These are phyloP conservation scores for Galemys pyrenaicus DNA, from an alignment of 2,113 vertebrate species.

Conservation along the genomic window DNA sequence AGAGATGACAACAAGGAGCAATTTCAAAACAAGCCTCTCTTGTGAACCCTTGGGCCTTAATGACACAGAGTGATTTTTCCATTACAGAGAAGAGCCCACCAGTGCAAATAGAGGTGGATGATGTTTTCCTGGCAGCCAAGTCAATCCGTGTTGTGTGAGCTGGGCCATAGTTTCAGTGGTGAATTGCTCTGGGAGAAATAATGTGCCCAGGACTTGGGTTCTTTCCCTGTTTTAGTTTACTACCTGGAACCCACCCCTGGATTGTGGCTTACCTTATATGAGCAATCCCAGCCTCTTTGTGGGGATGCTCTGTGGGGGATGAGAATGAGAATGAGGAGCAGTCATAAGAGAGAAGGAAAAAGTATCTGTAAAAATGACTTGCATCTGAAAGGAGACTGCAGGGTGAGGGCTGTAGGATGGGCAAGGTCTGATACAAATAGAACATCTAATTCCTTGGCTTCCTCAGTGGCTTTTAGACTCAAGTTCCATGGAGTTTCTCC, in stretches of 20 bases:
- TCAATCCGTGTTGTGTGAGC: not conserved
- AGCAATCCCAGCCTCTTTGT: not conserved
- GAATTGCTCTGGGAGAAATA: constrained; percentile 3
- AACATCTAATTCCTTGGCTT: constrained; percentile 5
- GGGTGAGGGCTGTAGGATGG: not conserved
- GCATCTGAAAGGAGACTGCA: not conserved
- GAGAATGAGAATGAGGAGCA: not conserved
- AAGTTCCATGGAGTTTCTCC: not conserved
- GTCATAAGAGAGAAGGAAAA: not conserved
- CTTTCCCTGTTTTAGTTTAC: not conserved
- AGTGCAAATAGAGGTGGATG: not conserved
- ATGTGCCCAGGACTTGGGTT: not conserved
- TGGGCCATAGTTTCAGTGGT: not conserved
- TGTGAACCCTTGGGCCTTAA: constrained; percentile 37
- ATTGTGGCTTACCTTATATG: not conserved
- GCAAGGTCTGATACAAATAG: not conserved
- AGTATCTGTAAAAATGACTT: not conserved
- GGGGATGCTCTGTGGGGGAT: not conserved
- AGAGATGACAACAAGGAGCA: constrained; percentile 48
- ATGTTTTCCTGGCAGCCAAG: not conserved
- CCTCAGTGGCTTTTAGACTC: not conserved
- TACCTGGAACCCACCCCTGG: not conserved
- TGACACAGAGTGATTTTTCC: constrained; percentile 51
- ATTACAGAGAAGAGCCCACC: constrained; percentile 43
- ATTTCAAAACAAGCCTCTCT: constrained; percentile 57